Conservation (phyloP, 1,140 invertebrate species). For the Drosophila ironensis region DNA sequence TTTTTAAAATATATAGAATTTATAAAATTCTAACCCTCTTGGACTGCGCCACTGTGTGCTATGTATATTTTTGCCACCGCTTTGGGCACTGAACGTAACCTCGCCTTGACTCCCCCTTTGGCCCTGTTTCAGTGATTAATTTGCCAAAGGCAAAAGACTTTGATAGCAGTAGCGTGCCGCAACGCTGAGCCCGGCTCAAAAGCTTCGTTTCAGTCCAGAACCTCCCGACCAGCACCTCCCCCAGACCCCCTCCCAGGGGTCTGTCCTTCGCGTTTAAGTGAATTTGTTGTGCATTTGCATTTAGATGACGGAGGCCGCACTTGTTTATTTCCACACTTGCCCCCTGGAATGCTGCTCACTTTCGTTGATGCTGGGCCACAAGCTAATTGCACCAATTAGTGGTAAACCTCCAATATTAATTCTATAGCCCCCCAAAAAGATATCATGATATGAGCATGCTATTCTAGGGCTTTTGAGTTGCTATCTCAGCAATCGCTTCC, state of each 20-base stretch:
- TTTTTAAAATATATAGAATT: background rate
- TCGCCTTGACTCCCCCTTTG: constrained; percentile 13
- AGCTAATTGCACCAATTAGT: background rate
- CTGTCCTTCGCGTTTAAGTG: constrained; percentile 51
- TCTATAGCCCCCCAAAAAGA: background rate
- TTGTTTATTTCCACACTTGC: constrained; percentile 59
- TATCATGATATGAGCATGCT: no score
- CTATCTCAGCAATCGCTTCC: no score
- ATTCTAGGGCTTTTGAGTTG: no score
- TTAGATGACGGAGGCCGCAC: constrained; percentile 63
- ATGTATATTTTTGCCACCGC: constrained; percentile 40
- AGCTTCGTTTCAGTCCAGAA: constrained; percentile 21
- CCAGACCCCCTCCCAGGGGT: background rate
- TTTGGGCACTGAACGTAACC: constrained; percentile 46
- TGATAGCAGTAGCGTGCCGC: constrained; percentile 75
- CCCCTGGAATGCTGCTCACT: constrained; percentile 26
- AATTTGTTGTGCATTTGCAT: constrained; percentile 72
- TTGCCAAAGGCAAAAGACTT: constrained; percentile 76
- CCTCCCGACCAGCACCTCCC: background rate
- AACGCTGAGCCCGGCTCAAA: constrained; percentile 42
- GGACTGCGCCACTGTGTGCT: constrained; percentile 15
- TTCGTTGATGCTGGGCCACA: constrained; percentile 12
- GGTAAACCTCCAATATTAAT: background rate
- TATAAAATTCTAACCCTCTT: background rate
- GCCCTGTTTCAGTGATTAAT: constrained; percentile 61